Base-by-base conservation (phyloP, 2,797 vertebrate genomes). In the Lithobates pipiens region DNA sequence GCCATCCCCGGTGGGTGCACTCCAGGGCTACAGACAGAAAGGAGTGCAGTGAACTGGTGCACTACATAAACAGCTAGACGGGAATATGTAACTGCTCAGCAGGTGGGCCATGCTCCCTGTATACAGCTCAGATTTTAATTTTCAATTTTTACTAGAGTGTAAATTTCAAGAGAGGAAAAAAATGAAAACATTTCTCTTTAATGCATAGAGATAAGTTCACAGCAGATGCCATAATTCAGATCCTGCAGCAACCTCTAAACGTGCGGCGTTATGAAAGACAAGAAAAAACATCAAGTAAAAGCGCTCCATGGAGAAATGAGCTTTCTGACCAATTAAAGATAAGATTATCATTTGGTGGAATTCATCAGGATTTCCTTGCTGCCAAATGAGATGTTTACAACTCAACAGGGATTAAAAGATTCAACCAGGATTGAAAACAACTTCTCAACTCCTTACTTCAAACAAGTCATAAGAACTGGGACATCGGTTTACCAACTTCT, bases 291-390 rank as follows among this genome's bases (percentile, higher is more conserved):
- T 78, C 27, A 65, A 85, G 57, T 44, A 29, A 80, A 65, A 63
- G 27, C n/a, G 36, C 68, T 85, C 77, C 65, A 25, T 11, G 25
- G 76, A 76, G 83, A 85, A 44, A 73, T 42, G 44, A 61, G 36
- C 57, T 80, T 80, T 80, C 83, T 74, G 54, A 80, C 77, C 83
- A 85, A 80, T 80, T 79, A 85, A n/a, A 85, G 69, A 50, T 73
- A 78, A 63, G 69, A 85, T 73, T 73, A 85, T 71, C 76, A 85
- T 78, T 78, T 78, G 54, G 83, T 27, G 67, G 69, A 71, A 85
- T 73, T 80, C 76, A 67, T 71, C 67, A 63, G 54, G 74, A 68
- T 74, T 79, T 75, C 36, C 57, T 50, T 21, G 34, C 76, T 68
- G 57, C 78, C 39, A 80, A 73, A 78, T 74, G 61, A 75, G 57